phyloP scores from a whole-genome alignment of 2,113 vertebrate genomes.

The Gadus chalcogrammus region DNA sequence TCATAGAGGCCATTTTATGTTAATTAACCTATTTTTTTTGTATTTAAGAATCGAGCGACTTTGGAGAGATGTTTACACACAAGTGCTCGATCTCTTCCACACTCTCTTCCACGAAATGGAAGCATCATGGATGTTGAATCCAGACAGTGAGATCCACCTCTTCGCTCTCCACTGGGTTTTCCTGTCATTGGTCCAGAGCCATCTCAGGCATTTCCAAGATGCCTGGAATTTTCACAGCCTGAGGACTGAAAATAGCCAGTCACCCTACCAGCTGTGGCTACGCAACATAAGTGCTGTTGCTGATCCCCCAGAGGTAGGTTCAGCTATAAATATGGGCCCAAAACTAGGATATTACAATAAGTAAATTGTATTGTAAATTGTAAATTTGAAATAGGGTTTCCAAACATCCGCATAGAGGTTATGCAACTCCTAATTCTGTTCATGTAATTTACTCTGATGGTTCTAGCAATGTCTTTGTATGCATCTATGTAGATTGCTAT shows the following conservation, averaged over 20 bases:
- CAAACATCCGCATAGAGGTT: too few species aligned
- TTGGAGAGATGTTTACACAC: constrained; percentile 31
- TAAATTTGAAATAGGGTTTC: too few species aligned
- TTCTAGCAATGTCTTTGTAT: too few species aligned
- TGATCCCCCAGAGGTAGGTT: neutral
- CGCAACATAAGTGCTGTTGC: constrained; percentile 8
- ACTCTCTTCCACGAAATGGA: constrained; percentile 22
- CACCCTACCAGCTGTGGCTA: constrained; percentile 33
- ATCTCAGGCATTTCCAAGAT: constrained; percentile 15
- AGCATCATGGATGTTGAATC: constrained; percentile 10
- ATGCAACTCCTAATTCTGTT: too few species aligned
- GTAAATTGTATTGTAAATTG: neutral
- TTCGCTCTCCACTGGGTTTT: constrained; percentile 24
- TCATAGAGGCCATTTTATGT: constrained; percentile 15
- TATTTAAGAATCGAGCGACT: constrained; percentile 22
- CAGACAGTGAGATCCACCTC: constrained; percentile 36
- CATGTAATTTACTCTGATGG: too few species aligned
- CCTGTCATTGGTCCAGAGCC: constrained; percentile 9
- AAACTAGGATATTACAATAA: neutral
- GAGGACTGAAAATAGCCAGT: constrained; percentile 26
- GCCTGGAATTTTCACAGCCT: constrained; percentile 34
- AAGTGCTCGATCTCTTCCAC: constrained; percentile 28
- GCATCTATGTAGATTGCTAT: too few species aligned
- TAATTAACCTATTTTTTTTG: neutral
- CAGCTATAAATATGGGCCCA: neutral